A percentile compares a stretch with the other conserved stretches of the same genome.
Conservation (phyloP, 2,797 vertebrate genomes). For the Enteromius afrohamiltoni region DNA sequence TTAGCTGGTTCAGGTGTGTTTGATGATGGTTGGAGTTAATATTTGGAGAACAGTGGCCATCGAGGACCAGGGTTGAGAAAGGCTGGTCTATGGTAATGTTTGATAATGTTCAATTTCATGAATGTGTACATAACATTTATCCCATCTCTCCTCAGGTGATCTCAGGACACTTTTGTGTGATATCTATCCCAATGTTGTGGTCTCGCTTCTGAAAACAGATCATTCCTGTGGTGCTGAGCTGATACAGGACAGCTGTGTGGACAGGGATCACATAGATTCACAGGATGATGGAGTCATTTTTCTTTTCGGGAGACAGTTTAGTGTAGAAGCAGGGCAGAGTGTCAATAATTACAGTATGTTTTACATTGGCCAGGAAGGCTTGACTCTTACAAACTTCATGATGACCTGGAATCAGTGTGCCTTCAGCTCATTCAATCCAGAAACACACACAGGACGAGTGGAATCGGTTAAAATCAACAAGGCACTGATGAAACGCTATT, state of each 20-base stretch:
- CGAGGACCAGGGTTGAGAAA: no score
- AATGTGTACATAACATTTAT: neutral
- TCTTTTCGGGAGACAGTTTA: slow-evolving; percentile 77
- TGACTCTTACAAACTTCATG: slow-evolving; percentile 86
- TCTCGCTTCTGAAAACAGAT: slow-evolving; percentile 71
- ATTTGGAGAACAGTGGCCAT: no score
- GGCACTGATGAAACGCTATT: slow-evolving; percentile 88
- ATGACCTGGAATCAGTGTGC: slow-evolving; percentile 87
- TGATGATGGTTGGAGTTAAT: no score
- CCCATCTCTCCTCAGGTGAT: slow-evolving; percentile 66
- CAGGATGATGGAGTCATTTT: slow-evolving; percentile 51
- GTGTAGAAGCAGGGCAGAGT: slow-evolving; percentile 63
- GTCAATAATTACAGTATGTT: slow-evolving; percentile 75
- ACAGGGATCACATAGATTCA: slow-evolving; percentile 15
- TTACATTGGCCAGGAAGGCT: slow-evolving; percentile 81
- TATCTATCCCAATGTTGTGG: slow-evolving; percentile 74
- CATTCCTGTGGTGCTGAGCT: slow-evolving; percentile 62
- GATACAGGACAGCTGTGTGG: slow-evolving; percentile 18
- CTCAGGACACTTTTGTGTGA: slow-evolving; percentile 65
- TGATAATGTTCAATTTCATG: neutral
- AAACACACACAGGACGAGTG: slow-evolving; percentile 68
- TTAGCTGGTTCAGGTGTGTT: no score
- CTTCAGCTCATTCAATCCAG: slow-evolving; percentile 87
- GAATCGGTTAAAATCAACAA: slow-evolving; percentile 83
- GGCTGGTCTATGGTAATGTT: neutral